Conservation (phyloP, 2,113 vertebrate species). For the Promerops cafer region DNA sequence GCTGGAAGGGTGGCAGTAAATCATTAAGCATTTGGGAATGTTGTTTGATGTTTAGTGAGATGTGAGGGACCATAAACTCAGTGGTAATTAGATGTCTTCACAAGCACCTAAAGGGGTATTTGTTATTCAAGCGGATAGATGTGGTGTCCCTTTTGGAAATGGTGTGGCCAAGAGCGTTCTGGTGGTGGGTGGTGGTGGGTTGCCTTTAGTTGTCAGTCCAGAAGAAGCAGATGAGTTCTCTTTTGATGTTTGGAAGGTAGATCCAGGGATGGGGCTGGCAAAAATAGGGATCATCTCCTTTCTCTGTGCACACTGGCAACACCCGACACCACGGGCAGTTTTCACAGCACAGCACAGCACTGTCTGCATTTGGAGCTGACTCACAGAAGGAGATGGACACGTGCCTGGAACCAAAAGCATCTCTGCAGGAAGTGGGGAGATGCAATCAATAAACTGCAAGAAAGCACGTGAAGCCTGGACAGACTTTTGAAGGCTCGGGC, state of each 20-base stretch:
- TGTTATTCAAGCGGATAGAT: background rate
- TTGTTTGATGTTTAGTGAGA: background rate
- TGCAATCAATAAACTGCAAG: background rate
- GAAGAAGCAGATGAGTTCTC: background rate
- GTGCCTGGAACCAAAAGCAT: background rate
- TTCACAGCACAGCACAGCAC: background rate
- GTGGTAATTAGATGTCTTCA: background rate
- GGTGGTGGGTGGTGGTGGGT: background rate
- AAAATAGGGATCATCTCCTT: background rate
- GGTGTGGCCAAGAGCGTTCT: rapidly evolving
- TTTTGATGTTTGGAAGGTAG: background rate
- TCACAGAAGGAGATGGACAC: background rate
- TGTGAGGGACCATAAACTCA: background rate
- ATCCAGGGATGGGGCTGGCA: background rate
- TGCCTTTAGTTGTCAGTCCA: background rate
- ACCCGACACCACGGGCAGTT: background rate
- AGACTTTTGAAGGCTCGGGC: background rate
- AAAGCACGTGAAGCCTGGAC: rapidly evolving
- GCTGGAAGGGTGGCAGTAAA: background rate
- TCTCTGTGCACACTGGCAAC: background rate
- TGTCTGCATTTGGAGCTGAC: background rate
- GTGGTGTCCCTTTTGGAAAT: background rate
- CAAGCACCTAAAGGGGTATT: background rate
- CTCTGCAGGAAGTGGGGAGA: background rate
- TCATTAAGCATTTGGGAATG: background rate